Conservation (phyloP, 2,888 invertebrate genomes). For the Limnephilus lunatus region DNA sequence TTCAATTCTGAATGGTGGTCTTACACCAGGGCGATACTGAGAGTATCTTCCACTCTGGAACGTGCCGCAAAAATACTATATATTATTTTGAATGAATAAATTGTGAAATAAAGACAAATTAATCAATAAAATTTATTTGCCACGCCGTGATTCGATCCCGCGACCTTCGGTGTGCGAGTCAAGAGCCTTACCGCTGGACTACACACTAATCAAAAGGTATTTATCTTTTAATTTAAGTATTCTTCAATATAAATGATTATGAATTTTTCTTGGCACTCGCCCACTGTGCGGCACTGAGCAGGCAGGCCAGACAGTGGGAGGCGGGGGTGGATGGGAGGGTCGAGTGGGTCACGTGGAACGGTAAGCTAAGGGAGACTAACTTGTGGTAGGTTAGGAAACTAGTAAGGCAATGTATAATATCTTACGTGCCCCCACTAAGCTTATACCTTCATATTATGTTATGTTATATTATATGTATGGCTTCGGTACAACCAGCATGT, state of each 20-base stretch:
- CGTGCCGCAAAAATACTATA: too few relatives aligned
- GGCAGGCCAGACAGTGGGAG: not conserved
- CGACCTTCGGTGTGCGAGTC: too few relatives aligned
- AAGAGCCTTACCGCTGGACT: too few relatives aligned
- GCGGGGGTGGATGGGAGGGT: not conserved
- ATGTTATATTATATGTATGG: not conserved
- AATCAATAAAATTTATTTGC: too few relatives aligned
- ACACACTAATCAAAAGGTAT: not conserved
- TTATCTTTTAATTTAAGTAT: not conserved
- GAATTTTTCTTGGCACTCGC: not conserved
- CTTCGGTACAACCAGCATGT: not conserved
- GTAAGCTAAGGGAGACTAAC: not conserved
- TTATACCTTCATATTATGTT: not conserved
- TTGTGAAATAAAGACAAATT: too few relatives aligned
- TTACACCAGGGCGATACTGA: too few relatives aligned
- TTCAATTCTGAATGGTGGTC: too few relatives aligned
- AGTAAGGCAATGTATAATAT: not conserved
- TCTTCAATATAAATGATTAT: not conserved
- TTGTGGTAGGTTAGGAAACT: not conserved
- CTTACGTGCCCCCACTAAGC: not conserved
- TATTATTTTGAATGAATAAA: too few relatives aligned
- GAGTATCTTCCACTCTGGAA: too few relatives aligned
- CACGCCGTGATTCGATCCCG: too few relatives aligned
- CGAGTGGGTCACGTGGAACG: not conserved
- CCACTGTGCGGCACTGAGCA: not conserved